Evolutionary conservation across 2,113 vertebrate genomes (phyloP), one percentile per base, ranked within the genome.

Genomic region (Ploceus nigricollis): DNA sequence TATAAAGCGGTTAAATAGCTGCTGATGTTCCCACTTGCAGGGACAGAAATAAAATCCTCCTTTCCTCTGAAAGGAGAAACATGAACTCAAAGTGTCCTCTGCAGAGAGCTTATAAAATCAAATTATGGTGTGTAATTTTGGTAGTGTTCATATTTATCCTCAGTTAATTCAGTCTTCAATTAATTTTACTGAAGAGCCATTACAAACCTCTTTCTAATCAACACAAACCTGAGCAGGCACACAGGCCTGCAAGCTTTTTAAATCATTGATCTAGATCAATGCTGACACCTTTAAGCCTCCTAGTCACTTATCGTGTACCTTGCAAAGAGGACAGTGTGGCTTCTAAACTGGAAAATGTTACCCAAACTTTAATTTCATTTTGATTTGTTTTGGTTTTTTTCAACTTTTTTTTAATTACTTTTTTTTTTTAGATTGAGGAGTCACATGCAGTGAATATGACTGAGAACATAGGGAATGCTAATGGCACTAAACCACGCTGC

Each of bases 361-460:
- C 40, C 13, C 4, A 79, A 39, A 68, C 28, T 40, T 31, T 37
- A 4, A 19, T 16, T 47, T 50, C 0, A 0, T 31, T 77, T 76
- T 25, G 24, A 13, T 66, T 89, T 53, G 6, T 0, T 76, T 45
- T 54, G 33, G 3, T 30, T 50, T 44, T 56, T 56, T 80, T 31
- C 7, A 35, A 47, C 44, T 48, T 45, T 51, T 68, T 66, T 54
- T 2, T 1, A 11, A 44, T 39, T 68, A 22, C 17, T 60, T 81
- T 63, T 72, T 81, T 63, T 72, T 73, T 42, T 50, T 64, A 56
- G 63, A 47, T 53, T 78, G 44, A 56, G 21, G 51, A 42, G 40
- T 65, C 6, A 1, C 7, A 39, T 1, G 6, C 20, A 90, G 42
- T 63, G 79, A 84, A 28, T 68, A 13, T 40, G 53, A 7, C 33